Base-by-base conservation (phyloP, 2,888 invertebrate species). In the Parnassius glacialis region DNA sequence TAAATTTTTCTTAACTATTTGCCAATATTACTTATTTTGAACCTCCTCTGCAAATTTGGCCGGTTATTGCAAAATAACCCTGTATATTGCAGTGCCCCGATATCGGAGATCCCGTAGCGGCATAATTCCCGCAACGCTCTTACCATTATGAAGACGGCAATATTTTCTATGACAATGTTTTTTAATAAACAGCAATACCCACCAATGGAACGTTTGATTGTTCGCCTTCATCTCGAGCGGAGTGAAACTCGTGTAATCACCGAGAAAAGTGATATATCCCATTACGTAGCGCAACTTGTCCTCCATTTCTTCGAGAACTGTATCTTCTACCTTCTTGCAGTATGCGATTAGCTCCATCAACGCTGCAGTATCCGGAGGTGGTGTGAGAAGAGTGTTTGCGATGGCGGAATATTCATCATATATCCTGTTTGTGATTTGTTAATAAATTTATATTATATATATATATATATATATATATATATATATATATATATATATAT, bases 221-320 rank as follows among this genome's bases (percentile, higher is more conserved):
- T 98, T 98, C 48, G 96, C 95, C 74, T 97, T 96, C 76, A 98
- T 95, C 85, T 98, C 97, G 5, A 96, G 90, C 0, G 97, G 95
- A 0, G 96, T 94, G 71, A 97, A 95, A 9, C 92, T 89, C 0
- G 95, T 94, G 75, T 96, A 96, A 82, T 98, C 97, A 7, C 96
- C 95, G 10, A 98, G 88, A 85, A 97, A 98, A 55, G 95, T 84
- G 57, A 98, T 95, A 74, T 96, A 96, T 61, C 91, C 87, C 92
- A 96, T 68, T 9, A 94, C 93, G 59, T 93, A 90, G 64, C 93
- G 93, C 10, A 98, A 87, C 51, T 95, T 93, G 61, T 95, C 94
- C 80, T 97, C 96, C 94, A 98, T 94, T 67, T 95, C 93, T 0
- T 92, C 86, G 1, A 96, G 85, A 0, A 94, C 87, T 55, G 94